phyloP scores from a whole-genome alignment of 2,113 vertebrate species.

The Cettia cetti region DNA sequence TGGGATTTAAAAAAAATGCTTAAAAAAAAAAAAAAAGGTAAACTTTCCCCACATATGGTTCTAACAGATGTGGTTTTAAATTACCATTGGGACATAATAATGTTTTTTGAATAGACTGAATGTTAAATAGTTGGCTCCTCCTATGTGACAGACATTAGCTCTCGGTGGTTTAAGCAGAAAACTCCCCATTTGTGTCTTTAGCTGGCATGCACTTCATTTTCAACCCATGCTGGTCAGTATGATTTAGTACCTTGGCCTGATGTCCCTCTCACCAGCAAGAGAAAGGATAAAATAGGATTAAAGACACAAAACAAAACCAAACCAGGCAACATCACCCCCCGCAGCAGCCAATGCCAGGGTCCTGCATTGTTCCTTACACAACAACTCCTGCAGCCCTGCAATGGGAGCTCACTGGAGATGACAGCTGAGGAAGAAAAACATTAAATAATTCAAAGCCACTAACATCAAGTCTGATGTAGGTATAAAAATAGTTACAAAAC shows the following conservation, averaged over 20 bases:
- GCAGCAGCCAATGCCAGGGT: neutral
- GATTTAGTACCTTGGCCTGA: constrained; percentile 33
- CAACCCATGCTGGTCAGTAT: neutral
- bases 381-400: constrained; percentile 12
- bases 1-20: neutral
- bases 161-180: neutral
- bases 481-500: constrained; percentile 80
- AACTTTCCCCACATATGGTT: neutral
- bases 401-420: constrained; percentile 65
- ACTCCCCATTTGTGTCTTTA: constrained; percentile 2
- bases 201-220: neutral
- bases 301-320: neutral
- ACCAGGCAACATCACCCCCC: neutral
- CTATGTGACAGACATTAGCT: neutral
- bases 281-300: constrained; percentile 16
- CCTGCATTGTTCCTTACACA: constrained; percentile 46
- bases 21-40: neutral
- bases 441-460: constrained; percentile 80
- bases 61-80: constrained; percentile 59
- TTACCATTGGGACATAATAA: constrained; percentile 49
- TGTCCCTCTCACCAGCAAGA: neutral
- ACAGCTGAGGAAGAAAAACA: constrained; percentile 70
- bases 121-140: constrained; percentile 52
- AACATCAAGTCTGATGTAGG: constrained; percentile 72
- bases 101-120: constrained; percentile 42